Evolutionary conservation across 1,140 invertebrate species (phyloP).

Genomic region (Ptiloglossa arizonensis): DNA sequence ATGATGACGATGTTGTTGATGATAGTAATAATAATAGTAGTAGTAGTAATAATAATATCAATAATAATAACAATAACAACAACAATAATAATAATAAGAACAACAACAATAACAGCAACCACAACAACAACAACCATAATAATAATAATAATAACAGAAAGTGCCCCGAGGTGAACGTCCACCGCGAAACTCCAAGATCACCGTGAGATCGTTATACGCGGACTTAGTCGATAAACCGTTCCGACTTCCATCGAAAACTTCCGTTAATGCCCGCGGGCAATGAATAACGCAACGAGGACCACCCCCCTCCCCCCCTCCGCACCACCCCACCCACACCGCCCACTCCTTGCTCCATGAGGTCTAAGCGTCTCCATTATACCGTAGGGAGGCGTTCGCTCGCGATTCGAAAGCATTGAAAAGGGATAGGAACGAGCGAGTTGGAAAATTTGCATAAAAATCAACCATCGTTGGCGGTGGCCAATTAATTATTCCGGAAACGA

Average conservation of each 20-base stretch:
- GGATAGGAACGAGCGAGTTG: background rate
- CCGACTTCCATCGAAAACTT: background rate
- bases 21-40: too few species aligned
- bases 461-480: background rate
- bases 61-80: too few species aligned
- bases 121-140: too few species aligned
- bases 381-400: background rate
- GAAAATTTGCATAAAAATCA: constrained; percentile 13
- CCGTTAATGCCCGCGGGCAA: background rate
- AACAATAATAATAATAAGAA: too few species aligned
- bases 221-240: background rate
- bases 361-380: background rate
- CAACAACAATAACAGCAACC: too few species aligned
- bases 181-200: background rate
- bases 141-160: too few species aligned
- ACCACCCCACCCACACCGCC: too few species aligned
- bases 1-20: too few species aligned
- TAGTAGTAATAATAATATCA: too few species aligned
- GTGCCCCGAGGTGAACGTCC: background rate
- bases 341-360: too few species aligned
- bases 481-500: background rate
- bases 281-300: background rate
- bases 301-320: too few species aligned
- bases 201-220: background rate
- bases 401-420: background rate